Evolutionary conservation across 2,797 vertebrate genomes (phyloP), one percentile per base, ranked within the genome.

Genomic region (Pogoniulus pusillus): DNA sequence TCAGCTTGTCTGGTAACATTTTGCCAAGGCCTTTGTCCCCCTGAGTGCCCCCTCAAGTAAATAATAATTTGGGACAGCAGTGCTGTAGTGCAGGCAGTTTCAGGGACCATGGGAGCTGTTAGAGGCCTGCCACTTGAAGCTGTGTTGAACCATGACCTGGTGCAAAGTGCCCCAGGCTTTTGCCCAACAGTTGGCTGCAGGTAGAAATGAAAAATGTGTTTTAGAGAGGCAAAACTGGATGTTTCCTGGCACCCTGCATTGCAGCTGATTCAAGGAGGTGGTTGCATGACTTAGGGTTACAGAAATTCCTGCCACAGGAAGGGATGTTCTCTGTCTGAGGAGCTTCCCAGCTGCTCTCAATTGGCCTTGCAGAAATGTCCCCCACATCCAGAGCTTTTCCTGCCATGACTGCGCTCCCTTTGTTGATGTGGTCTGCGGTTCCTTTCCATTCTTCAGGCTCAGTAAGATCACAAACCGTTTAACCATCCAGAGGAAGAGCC

Each of bases 401-500:
- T 60, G 58, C 68, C 24, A 49, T 7, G 11, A 35, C 43, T 62
- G 49, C 16, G 12, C 59, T 63, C 76, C 14, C 35, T 20, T 49
- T 26, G 1, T 29, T 96, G 80, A 91, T 57, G 30, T 23, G 16
- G 4, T 86, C 23, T 64, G 29, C 66, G 83, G 32, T 82, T 80
- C 87, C 32, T 95, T 47, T 91, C 53, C 57, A 68, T 89, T 43
- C 75, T 47, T 49, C 94, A 99, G 99, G 97, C 97, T 99, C 87
- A 99, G 99, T 96, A 99, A 99, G 97, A 99, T 99, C 96, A 99
- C 99, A 73, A 98, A 98, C 90, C 99, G 99, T 94, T 94, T 99
- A 91, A 99, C 98, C 16, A 98, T 99, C 87, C 99, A 98, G 89
- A 97, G 99, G 96, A 99, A 99, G 95, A 99, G 99, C 96, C 99